phyloP scores from a whole-genome alignment of 2,797 vertebrate genomes.

The Sebastes steindachneri region DNA sequence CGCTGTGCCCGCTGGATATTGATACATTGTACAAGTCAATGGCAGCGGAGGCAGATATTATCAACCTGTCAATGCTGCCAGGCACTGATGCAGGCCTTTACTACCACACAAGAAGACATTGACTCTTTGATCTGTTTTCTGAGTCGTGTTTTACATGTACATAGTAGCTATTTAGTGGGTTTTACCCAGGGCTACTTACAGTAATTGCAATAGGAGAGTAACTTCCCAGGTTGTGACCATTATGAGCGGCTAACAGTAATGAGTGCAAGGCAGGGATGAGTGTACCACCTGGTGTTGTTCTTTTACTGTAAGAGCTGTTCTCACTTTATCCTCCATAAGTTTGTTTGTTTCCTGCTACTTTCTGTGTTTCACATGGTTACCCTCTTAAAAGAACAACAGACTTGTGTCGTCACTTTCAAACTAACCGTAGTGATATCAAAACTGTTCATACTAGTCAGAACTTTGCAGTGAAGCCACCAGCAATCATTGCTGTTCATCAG shows the following conservation, averaged over 20 bases:
- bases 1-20: conserved; percentile 40
- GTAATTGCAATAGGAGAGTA: not conserved
- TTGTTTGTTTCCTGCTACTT: not conserved
- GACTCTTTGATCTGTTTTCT: conserved; percentile 1
- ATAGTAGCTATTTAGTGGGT: not conserved
- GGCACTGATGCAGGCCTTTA: conserved; percentile 5
- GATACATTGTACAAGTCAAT: conserved; percentile 49
- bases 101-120: conserved; percentile 2
- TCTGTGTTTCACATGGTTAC: not conserved
- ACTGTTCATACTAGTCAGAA: too few species aligned
- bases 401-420: not conserved
- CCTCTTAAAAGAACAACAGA: not conserved
- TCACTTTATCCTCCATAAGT: not conserved
- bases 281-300: not conserved
- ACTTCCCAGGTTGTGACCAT: not conserved
- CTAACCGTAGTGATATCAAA: not conserved
- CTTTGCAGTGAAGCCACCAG: not conserved
- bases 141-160: not conserved
- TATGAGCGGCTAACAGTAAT: not conserved
- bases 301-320: not conserved
- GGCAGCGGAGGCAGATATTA: conserved; percentile 44
- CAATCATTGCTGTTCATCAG: not conserved
- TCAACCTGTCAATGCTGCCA: conserved; percentile 20
- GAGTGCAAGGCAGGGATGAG: not conserved
- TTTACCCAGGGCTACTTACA: not conserved